Base-by-base conservation (phyloP, 2,888 invertebrate species). In the Abscondita cerata region DNA sequence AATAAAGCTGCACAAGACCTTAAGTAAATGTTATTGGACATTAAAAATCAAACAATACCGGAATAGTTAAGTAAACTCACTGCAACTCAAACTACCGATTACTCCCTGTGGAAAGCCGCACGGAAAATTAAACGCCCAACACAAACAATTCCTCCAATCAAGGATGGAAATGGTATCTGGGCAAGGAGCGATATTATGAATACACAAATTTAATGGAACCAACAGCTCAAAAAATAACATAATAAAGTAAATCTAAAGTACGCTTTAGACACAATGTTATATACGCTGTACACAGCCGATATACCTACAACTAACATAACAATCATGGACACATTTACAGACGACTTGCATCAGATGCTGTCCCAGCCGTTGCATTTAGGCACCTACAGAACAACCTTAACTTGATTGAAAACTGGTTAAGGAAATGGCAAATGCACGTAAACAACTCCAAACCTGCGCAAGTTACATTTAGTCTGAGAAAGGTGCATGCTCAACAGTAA, bases 271-370 rank as follows among this genome's bases (percentile, higher is more conserved):
- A 36, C 54, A 18, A 46, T 46, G 5, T 19, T 44, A 25, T 66
- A 65, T 44, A 46, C 50, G 9, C 25, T 69, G 5, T 68, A 48
- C 19, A 69, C 62, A 31, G 52, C 65, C 19, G 67, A 70, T 38
- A 38, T 70, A 9, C 70, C 59, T 16, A 59, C 59, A 12, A 46
- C 60, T 20, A 19, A 50, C 34, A 16, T 6, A 9, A 48, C 57
- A 68, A 68, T 54, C 67, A 65, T n/a, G 65, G 62, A 20, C 33
- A 64, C 16, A n/a, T 44, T 67, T 64, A n/a, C 40, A 65, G 51
- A 19, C 33, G 8, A 19, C 59, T 31, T 60, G 65, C 16, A n/a
- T n/a, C n/a, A n/a, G n/a, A n/a, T n/a, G n/a, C n/a, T n/a, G n/a
- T n/a, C n/a, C n/a, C n/a, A n/a, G n/a, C n/a, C n/a, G n/a, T n/a